Base-by-base conservation (phyloP, 2,888 invertebrate species). In the Galeruca laticollis region DNA sequence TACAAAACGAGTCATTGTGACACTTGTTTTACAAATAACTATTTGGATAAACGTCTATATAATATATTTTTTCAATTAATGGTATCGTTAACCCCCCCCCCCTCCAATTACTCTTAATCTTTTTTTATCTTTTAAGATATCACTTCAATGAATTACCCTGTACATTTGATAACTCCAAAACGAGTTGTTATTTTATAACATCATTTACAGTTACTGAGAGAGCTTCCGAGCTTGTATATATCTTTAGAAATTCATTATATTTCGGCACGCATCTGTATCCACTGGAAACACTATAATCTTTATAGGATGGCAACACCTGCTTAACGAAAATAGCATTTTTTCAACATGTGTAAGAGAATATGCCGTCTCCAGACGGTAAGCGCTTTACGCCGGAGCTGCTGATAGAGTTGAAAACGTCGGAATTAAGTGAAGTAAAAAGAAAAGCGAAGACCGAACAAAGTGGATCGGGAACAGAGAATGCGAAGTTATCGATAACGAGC, bases 401-500 rank as follows among this genome's bases (percentile, higher is more conserved):
- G 68, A 68, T 56, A 21, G 13, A 51, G 59, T 59, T 62, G 49
- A 62, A 60, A 52, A 60, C 43, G 47, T 60, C 15, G 35, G 47
- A 47, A 60, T 37, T 37, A 57, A 35, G 65, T 49, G 15, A 15
- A 65, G 56, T 57, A 13, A n/a, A 65, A 47, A 33, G 20, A 20
- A 56, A 33, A 20, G 56, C 47, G n/a, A 35, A 37, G 40, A n/a
- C 31, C 10, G 8, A 26, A 31, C n/a, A 64, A 64, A 64, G 49
- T 15, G 37, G 21, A 33, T 43, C 13, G 57, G 18, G 51, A 51
- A 59, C 66, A 35, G 66, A 66, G 43, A 51, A 66, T 59, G 35
- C 59, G 49, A 67, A 70, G 70, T 73, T 69, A 65, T 51, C 75
- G 75, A 78, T 82, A 82, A 82, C 81, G 81, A 82, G 79, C 77